Evolutionary conservation across 1,140 invertebrate genomes (phyloP).

Genomic region (Octopus sinensis): DNA sequence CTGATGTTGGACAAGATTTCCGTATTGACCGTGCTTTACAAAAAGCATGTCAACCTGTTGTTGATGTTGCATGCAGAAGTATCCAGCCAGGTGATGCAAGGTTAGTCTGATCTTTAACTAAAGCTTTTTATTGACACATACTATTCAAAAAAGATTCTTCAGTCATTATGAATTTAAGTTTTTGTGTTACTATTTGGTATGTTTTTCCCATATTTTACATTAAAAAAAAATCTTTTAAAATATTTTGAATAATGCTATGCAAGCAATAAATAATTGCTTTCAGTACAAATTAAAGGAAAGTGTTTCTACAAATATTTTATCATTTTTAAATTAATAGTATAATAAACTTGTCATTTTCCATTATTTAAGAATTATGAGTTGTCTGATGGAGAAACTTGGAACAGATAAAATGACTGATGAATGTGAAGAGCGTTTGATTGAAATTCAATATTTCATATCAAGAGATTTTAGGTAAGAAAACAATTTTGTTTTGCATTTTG

Average conservation of each 20-base stretch:
- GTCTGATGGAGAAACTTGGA: slow-evolving; percentile 87
- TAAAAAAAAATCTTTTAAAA: no score
- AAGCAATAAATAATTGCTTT: no score
- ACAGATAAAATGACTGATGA: slow-evolving; percentile 78
- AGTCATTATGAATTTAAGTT: no score
- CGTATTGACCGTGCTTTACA: slow-evolving; percentile 62
- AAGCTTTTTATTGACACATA: no score
- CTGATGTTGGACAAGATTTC: slow-evolving; percentile 69
- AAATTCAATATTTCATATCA: slow-evolving; percentile 96
- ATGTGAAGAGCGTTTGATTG: slow-evolving; percentile 86
- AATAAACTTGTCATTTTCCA: background rate
- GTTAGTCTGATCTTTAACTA: slow-evolving; percentile 28
- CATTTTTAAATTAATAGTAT: no score
- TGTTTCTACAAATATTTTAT: no score
- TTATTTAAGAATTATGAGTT: slow-evolving; percentile 76
- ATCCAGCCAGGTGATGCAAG: slow-evolving; percentile 77
- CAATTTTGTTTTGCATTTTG: no score
- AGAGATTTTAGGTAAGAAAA: slow-evolving; percentile 76
- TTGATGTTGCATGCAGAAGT: slow-evolving; percentile 78
- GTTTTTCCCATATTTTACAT: no score
- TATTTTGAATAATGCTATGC: no score
- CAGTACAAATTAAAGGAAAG: no score
- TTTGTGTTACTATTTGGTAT: no score
- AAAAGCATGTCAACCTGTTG: slow-evolving; percentile 61
- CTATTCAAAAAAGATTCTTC: no score